Evolutionary conservation across 2,888 invertebrate genomes (phyloP), one percentile per base, ranked within the genome.

Genomic region (Hemithea aestivaria): DNA sequence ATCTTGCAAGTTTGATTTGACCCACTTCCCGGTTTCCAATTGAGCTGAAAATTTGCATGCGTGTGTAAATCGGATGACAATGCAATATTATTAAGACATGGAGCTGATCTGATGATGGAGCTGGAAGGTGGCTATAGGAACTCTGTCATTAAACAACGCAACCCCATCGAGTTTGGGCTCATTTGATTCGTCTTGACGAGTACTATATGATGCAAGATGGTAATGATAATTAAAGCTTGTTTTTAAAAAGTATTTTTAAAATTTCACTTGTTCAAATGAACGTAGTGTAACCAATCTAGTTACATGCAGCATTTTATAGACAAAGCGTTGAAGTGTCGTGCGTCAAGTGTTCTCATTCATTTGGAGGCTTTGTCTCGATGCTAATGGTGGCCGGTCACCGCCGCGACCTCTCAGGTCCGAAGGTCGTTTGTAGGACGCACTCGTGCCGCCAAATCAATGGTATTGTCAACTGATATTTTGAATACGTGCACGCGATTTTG

Each of bases 301-400:
- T 27, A 37, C 45, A 39, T 58, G 71, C 62, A 56, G 30, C 73
- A 73, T 77, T 70, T 73, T 81, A 76, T 9, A 21, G 35, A 23
- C 42, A 48, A 21, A 33, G 35, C 35, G 48, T 49, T 50, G 45
- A 42, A 50, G 59, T 70, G 71, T 67, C 73, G 71, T 73, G 66
- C 79, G 75, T 78, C 81, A 80, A 77, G 71, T 70, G 66, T 70
- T 76, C 75, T 74, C 78, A 73, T 73, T 76, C 73, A 73, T 64
- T 66, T 59, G 58, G 62, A 72, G 70, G 79, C 83, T 83, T 83
- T 83, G 83, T 84, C 74, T 68, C 59, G 74, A 82, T 83, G 82
- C 71, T 74, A 80, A 83, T 82, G 59, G 57, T 70, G 72, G 77
- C 71, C 76, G 81, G 82, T 78, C 80, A 77, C 71, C 69, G 70